These are phyloP conservation scores for Drosophila subsilvestris DNA, from an alignment of 2,888 invertebrate species.

Conservation along the genomic window DNA sequence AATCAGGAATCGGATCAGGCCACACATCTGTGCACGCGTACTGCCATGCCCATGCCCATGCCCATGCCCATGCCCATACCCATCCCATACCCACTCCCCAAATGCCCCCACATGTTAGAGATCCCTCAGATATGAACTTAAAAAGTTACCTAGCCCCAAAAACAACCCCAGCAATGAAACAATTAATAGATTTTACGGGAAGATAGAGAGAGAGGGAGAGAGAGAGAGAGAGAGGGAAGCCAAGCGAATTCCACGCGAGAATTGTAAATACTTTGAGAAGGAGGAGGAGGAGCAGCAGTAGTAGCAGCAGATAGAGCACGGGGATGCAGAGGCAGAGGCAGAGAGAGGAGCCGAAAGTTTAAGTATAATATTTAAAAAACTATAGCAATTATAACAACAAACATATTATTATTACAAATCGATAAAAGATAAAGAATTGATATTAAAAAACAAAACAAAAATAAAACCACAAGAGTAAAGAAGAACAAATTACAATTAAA, in stretches of 20 bases:
- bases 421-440: constrained; percentile 52
- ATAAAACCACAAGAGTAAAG: constrained; percentile 38
- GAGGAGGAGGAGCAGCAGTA: not conserved
- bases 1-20: constrained; percentile 34
- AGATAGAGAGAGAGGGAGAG: constrained; percentile 1
- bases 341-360: constrained; percentile 34
- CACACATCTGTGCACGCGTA: constrained; percentile 34
- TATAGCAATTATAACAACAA: constrained; percentile 80
- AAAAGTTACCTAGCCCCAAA: not conserved
- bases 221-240: not conserved
- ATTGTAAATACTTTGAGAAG: constrained; percentile 27
- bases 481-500: constrained; percentile 55
- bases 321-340: constrained; percentile 11
- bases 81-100: constrained; percentile 20
- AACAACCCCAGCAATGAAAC: constrained; percentile 23
- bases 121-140: constrained; percentile 9
- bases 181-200: constrained; percentile 52
- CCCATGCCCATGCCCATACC: constrained; percentile 23
- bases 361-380: constrained; percentile 71
- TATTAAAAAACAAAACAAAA: constrained; percentile 56
- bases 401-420: constrained; percentile 70
- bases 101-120: constrained; percentile 6
- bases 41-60: constrained; percentile 2
- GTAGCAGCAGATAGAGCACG: not conserved
- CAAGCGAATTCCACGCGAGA: constrained; percentile 22